Base-by-base conservation (phyloP, 2,888 invertebrate genomes). In the Leuctra nigra region DNA sequence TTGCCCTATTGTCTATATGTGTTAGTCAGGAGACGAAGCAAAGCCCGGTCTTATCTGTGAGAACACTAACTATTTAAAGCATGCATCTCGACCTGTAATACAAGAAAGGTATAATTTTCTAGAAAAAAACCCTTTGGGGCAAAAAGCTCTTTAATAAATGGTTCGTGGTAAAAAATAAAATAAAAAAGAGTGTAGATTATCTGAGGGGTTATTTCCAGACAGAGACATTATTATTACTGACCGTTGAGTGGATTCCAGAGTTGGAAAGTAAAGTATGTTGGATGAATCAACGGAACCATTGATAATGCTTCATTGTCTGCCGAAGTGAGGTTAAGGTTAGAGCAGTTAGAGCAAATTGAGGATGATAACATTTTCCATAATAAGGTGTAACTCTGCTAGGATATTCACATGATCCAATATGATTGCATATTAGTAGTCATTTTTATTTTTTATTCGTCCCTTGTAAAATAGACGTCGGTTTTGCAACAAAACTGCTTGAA, bases 191-290 rank as follows among this genome's bases (percentile, higher is more conserved):
- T 29, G 47, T 16, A 47, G 47, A 47, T 47, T 25, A 47, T 47
- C 47, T 47, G 24, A 9, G 25, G 47, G 47, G 47, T 23, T 20
- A 23, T 23, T 47, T 47, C 25, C 13, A 47, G 47, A 47, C 47
- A 47, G 47, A 47, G 47, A 47, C 47, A 47, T 47, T 47, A 47
- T 47, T 47, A 47, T 47, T 47, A 47, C n/a, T n/a, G 29, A 29
- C 24, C 24, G 46, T 23, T 47, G 47, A 47, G 47, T 47, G 47
- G 47, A 47, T 47, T 47, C 47, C 47, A 4, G 16, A 16, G 39
- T 20, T n/a, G n/a, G n/a, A n/a, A n/a, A n/a, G n/a, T n/a, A n/a
- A n/a, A n/a, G n/a, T n/a, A n/a, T n/a, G n/a, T n/a, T n/a, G n/a
- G n/a, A n/a, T n/a, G n/a, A n/a, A n/a, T n/a, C n/a, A n/a, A n/a